Evolutionary conservation across 2,888 invertebrate genomes (phyloP), one percentile per base, ranked within the genome.

Genomic region (Clunio marinus): DNA sequence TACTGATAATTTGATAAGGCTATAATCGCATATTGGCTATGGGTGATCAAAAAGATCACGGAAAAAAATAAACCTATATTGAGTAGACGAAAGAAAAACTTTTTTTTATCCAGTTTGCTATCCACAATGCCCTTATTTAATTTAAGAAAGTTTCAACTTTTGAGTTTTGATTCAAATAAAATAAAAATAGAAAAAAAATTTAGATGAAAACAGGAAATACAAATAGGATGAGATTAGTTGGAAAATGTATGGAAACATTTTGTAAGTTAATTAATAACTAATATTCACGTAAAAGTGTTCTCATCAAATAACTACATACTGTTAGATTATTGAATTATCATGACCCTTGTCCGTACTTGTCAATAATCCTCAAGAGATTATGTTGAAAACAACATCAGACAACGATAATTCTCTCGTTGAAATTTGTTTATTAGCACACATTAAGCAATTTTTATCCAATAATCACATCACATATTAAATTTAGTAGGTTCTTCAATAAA

Each of bases 1-100:
- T 63, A 63, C n/a, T 8, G 2, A 46, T 63, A 63, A 63, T 63
- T 63, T 63, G 63, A 63, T 63, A 41, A 60, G 5, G 25, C 37
- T 37, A 60, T 60, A 60, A 60, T 37, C 60, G 60, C 37, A 41
- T 60, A 46, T 27, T 46, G 46, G 45, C 22, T 46, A 25, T 17
- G 17, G n/a, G 37, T 41, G 27, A 63, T 46, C 63, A 62, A 24
- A 25, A 63, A 46, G 41, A 60, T 17, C 10, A 37, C 32, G 8
- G 4, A 45, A 7, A 15, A 45, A 45, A 45, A n/a, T 4, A 45
- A 45, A 32, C 32, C 10, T 10, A 7, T 7, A 32, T 7, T 32
- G 5, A 32, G 10, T 4, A 4, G 5, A 32, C 32, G 10, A 32
- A 32, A 4, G 32, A 32, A 32, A 32, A 32, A 32, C 32, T 32